Evolutionary conservation across 1,140 invertebrate genomes (phyloP), one percentile per base, ranked within the genome.

Genomic region (Drosophila bocqueti): DNA sequence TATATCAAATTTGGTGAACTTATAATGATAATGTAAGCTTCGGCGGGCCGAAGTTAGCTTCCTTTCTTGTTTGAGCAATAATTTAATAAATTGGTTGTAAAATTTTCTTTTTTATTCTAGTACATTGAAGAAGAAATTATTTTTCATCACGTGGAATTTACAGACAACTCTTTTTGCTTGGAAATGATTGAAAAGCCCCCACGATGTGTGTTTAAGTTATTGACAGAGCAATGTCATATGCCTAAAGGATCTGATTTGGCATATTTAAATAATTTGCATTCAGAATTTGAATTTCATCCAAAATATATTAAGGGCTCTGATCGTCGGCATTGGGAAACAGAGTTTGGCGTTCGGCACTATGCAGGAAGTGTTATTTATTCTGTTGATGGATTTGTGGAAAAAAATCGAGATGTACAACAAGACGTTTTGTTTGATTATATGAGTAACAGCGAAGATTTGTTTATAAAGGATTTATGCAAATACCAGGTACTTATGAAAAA

Each of bases 371-470:
- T 99, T 5, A 96, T 96, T 11, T 99, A 99, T 93, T 95, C 95
- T 29, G 96, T 98, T 8, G 95, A 97, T 66, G 98, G 98, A 50
- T 99, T 99, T 93, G 96, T 99, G 1, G 98, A 99, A 91, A 99
- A 99, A 93, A 99, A 99, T 93, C 94, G 97, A 11, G 97, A 99
- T 86, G 97, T 97, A 0, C 98, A 98, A 91, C 98, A 99, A 92
- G 98, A 99, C 89, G 97, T 98, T 1, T 96, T 99, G 84, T 98
- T 99, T 87, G 97, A 99, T 92, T 96, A 98, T 76, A 96, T 99
- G 94, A 96, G 96, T 16, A 94, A 96, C 38, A 98, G 98, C 50
- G 95, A 95, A 3, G 98, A 98, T 91, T 95, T 96, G 24, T 98
- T 98, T 93, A 96, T 99, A 1, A 95, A 97, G 82, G 97, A 98